These are phyloP conservation scores for Mus caroli DNA, from an alignment of 2,797 vertebrate species.

Conservation along the genomic window DNA sequence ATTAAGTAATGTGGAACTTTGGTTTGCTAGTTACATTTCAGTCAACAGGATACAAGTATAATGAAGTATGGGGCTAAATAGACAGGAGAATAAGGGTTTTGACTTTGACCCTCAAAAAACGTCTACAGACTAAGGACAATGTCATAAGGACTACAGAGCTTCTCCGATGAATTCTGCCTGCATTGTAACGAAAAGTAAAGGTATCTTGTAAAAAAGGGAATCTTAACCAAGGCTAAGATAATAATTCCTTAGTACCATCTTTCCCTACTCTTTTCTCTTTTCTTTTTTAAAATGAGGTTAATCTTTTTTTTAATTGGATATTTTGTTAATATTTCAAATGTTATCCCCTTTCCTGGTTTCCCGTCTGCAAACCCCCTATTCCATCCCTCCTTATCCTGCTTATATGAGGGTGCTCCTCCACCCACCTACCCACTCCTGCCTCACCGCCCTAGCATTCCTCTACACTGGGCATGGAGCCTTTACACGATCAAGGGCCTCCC, in stretches of 20 bases:
- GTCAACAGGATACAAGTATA: constrained; percentile 4
- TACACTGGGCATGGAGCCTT: no score
- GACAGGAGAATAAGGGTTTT: not conserved
- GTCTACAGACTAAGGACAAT: constrained; percentile 29
- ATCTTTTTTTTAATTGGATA: no score
- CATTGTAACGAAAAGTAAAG: not conserved
- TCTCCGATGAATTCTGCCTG: not conserved
- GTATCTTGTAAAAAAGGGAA: constrained; percentile 28
- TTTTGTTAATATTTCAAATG: no score
- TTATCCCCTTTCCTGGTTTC: no score
- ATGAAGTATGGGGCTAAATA: constrained; percentile 19
- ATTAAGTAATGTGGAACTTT: constrained; percentile 31
- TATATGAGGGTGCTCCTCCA: no score
- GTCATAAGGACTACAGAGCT: not conserved
- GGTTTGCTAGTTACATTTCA: constrained; percentile 45
- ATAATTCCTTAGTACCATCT: not conserved
- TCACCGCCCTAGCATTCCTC: no score
- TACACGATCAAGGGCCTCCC: no score
- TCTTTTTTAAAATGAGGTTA: not conserved
- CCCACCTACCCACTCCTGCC: no score
- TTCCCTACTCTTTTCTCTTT: not conserved
- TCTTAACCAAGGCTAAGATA: constrained; percentile 36
- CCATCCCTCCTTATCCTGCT: no score
- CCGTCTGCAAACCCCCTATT: no score
- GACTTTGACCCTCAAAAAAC: not conserved